Evolutionary conservation across 2,888 invertebrate species (phyloP).

Genomic region (Physocephala rufipes): DNA sequence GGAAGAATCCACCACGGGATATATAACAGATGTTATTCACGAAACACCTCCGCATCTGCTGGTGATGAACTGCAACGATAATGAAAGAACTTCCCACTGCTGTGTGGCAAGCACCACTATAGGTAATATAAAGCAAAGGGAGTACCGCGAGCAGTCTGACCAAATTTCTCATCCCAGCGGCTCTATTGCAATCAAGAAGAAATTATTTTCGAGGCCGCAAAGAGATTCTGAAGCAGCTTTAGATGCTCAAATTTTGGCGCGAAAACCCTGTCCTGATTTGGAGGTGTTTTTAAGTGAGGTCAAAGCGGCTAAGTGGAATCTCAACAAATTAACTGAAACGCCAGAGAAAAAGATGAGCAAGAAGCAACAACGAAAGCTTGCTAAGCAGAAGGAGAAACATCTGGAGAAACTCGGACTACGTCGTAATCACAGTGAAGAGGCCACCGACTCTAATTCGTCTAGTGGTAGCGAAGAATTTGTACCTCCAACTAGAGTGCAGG

Average conservation of each 20-base stretch:
- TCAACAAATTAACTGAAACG: slow-evolving; percentile 60
- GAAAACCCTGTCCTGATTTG: slow-evolving; percentile 58
- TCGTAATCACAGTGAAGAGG: slow-evolving; percentile 56
- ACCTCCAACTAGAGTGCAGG: slow-evolving; percentile 59
- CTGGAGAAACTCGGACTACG: slow-evolving; percentile 68
- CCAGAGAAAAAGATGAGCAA: slow-evolving; percentile 64
- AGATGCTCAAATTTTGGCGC: slow-evolving; percentile 45
- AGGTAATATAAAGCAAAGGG: slow-evolving; percentile 37
- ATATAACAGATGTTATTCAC: slow-evolving; percentile 22
- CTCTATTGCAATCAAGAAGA: slow-evolving; percentile 57
- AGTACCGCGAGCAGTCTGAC: slow-evolving; percentile 40
- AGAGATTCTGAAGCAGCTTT: slow-evolving; percentile 52
- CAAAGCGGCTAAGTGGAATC: slow-evolving; percentile 59
- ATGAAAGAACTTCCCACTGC: slow-evolving; percentile 46
- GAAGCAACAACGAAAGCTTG: slow-evolving; percentile 65
- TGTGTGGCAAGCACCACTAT: neutral
- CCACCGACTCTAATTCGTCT: slow-evolving; percentile 58
- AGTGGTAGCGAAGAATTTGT: slow-evolving; percentile 66
- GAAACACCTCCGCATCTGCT: slow-evolving; percentile 52
- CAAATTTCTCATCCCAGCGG: slow-evolving; percentile 47
- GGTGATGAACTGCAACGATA: neutral
- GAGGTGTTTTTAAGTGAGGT: slow-evolving; percentile 61
- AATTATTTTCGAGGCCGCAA: slow-evolving; percentile 53
- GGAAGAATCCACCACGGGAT: slow-evolving; percentile 48
- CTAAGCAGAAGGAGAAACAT: slow-evolving; percentile 70